Base-by-base conservation (phyloP, 2,113 vertebrate species). In the Anoplopoma fimbria region DNA sequence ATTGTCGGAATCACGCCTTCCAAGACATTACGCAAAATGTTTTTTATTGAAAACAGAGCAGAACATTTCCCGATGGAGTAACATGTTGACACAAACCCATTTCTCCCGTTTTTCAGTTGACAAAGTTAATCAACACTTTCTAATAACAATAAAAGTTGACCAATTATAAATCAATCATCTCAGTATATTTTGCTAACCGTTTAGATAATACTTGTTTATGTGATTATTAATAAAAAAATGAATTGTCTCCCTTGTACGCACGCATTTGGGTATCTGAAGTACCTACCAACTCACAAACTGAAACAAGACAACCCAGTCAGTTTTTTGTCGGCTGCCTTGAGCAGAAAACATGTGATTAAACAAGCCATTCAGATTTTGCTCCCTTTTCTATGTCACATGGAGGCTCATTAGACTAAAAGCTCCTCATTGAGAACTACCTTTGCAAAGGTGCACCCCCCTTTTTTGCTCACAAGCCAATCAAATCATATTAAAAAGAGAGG, bases 11-110 rank as follows among this genome's bases (percentile, higher is more conserved):
- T 78, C 27, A 9, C 12, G 38, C 51, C 25, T 68, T 25, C 25
- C 51, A 31, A 72, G 58, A 79, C 71, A 42, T 72, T 60, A 38
- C 27, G 4, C 62, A 77, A 60, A 76, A 69, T 1, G 2, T 77
- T 73, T 40, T 77, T 73, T 40, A 79, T 58, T 84, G 38, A 88
- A 84, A 86, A 81, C 82, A 77, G 53, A 33, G 23, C 12, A 27
- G 10, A 75, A 71, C 25, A 12, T 72, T 82, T 84, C 25, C 36
- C 19, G 25, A 23, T 58, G 9, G 58, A 79, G 29, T n/a, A 64
- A 5, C 21, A 40, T 61, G n/a, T 57, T 60, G 4, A 33, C 33
- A 23, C 17, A 60, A 53, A 58, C 14, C 14, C 13, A 27, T n/a
- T 29, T 55, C 19, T n/a, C 15, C 45, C 14, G 9, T 23, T 3